phyloP scores from a whole-genome alignment of 2,888 invertebrate species.

The Taphrorychus bicolor region DNA sequence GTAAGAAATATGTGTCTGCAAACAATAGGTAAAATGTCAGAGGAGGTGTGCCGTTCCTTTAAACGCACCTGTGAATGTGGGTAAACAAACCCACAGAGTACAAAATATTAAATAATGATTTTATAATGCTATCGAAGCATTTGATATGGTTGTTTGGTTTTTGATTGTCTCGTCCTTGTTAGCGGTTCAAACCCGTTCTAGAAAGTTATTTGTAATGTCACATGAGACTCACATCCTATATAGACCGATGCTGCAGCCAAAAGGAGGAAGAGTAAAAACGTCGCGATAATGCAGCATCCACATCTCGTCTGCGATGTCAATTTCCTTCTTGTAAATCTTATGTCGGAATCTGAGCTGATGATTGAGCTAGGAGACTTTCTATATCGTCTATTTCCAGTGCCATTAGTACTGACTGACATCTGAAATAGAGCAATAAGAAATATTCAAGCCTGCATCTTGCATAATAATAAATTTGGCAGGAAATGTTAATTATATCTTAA shows the following conservation, averaged over 20 bases:
- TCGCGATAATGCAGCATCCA: conserved; percentile 86
- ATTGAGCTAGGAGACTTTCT: conserved; percentile 77
- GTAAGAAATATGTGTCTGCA: conserved; percentile 77
- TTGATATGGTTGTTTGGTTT: background rate
- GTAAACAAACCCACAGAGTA: background rate
- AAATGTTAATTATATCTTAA: background rate
- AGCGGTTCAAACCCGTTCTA: background rate
- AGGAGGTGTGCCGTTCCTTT: background rate
- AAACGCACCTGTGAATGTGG: background rate
- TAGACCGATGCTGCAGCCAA: conserved; percentile 72
- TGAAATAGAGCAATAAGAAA: conserved; percentile 8
- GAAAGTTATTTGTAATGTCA: background rate
- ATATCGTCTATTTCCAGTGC: conserved; percentile 50
- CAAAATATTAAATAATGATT: background rate
- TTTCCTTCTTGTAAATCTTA: conserved; percentile 85
- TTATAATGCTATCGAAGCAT: background rate
- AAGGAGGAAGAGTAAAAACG: conserved; percentile 80
- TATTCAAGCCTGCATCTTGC: background rate
- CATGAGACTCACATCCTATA: conserved; percentile 68
- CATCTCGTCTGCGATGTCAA: conserved; percentile 85
- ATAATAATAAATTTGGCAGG: background rate
- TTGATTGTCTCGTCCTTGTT: background rate
- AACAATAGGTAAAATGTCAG: conserved; percentile 47
- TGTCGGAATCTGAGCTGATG: conserved; percentile 86
- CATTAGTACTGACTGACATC: conserved; percentile 52